phyloP scores from a whole-genome alignment of 1,140 invertebrate species.

The Ganaspis sp. region DNA sequence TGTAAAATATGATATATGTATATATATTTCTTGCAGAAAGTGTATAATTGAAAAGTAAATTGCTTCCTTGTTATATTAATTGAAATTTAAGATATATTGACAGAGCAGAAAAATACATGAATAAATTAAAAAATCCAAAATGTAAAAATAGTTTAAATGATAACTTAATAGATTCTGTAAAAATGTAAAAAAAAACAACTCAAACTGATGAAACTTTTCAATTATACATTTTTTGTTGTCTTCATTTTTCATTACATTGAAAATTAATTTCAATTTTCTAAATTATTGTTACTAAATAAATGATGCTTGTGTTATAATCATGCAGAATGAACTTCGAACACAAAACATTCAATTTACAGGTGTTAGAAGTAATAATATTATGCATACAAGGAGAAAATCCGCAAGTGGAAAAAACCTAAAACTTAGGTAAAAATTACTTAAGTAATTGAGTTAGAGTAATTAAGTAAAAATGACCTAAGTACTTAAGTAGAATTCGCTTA shows the following conservation, averaged over 20 bases:
- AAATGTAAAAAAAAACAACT: background rate
- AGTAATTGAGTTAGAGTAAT: too few species aligned
- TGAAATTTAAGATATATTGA: too few species aligned
- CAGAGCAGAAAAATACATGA: too few species aligned
- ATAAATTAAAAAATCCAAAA: too few species aligned
- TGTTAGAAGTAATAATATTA: too few species aligned
- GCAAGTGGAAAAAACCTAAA: too few species aligned
- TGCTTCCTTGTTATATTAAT: background rate
- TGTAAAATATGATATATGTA: background rate
- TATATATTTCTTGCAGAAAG: background rate
- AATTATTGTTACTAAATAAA: background rate
- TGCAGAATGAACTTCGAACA: background rate
- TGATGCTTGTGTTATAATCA: background rate
- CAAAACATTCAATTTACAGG: background rate
- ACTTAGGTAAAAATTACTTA: too few species aligned
- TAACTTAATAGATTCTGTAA: too few species aligned
- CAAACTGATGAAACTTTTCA: background rate
- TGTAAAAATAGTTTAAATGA: too few species aligned
- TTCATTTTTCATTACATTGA: background rate
- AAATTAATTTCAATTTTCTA: background rate
- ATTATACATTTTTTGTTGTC: background rate
- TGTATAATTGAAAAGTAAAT: background rate
- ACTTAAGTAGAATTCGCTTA: too few species aligned
- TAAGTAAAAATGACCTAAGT: too few species aligned
- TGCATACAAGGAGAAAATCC: too few species aligned